These are phyloP conservation scores for Drosophila tropicalis DNA, from an alignment of 1,140 invertebrate species.

Conservation along the genomic window DNA sequence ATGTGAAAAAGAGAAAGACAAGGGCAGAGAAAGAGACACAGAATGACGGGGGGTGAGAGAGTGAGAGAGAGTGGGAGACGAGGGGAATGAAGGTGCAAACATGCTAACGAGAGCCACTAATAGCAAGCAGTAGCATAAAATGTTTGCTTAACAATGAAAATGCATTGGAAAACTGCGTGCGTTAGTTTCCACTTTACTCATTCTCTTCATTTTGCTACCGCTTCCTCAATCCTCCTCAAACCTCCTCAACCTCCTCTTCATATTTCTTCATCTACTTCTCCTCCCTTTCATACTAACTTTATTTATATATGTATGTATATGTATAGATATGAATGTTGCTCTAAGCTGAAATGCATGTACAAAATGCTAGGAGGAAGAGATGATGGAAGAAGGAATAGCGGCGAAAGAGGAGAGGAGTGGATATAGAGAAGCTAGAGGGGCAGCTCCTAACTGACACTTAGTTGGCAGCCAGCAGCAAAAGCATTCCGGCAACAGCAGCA, in stretches of 20 bases:
- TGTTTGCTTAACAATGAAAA: conserved; percentile 67
- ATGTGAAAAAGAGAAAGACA: neutral
- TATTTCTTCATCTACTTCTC: neutral
- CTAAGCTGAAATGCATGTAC: conserved; percentile 62
- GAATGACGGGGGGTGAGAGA: neutral
- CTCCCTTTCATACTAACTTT: neutral
- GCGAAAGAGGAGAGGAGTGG: neutral
- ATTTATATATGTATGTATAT: conserved; percentile 3
- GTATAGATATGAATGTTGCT: conserved; percentile 13
- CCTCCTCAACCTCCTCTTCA: neutral
- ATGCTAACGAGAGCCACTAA: conserved; percentile 65
- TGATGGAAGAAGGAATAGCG: conserved; percentile 5
- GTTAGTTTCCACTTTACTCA: conserved; percentile 27
- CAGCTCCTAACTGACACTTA: conserved; percentile 57
- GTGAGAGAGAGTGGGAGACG: neutral
- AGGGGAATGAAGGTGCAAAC: conserved; percentile 24
- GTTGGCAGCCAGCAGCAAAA: conserved; percentile 61
- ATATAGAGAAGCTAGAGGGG: neutral
- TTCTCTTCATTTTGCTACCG: neutral
- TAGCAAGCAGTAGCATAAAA: conserved; percentile 62
- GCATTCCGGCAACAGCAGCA: conserved; percentile 27
- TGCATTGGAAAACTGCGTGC: conserved; percentile 64
- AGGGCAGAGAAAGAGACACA: too few relatives aligned
- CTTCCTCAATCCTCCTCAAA: neutral
- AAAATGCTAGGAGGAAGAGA: conserved; percentile 27